Conservation (phyloP, 2,797 vertebrate species). For the Falco concolor region DNA sequence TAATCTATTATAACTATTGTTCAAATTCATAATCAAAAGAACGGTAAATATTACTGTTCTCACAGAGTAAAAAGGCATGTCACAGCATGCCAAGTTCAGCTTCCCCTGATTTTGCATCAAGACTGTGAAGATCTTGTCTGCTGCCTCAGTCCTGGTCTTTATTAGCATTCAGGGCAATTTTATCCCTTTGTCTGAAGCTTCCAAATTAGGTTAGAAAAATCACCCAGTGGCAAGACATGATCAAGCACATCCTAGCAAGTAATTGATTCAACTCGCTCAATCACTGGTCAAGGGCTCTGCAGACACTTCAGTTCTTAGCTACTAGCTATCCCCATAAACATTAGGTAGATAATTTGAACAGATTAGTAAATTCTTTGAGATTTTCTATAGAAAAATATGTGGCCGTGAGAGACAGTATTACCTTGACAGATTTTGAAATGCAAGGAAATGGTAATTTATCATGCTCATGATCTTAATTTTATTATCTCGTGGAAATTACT, state of each 20-base stretch:
- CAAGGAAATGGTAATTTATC: neutral
- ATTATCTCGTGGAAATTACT: neutral
- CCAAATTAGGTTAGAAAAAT: neutral
- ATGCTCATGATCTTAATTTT: neutral
- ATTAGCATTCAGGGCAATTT: neutral
- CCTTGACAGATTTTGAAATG: neutral
- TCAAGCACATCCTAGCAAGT: neutral
- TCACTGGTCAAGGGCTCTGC: neutral
- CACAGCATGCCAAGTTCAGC: neutral
- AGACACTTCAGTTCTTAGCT: neutral
- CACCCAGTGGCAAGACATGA: neutral
- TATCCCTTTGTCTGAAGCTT: neutral
- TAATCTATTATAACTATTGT: neutral
- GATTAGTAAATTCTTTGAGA: neutral
- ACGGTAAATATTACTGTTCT: neutral
- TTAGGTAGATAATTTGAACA: neutral
- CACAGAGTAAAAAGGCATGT: neutral
- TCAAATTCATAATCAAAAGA: neutral
- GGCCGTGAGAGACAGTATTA: neutral
- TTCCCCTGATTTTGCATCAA: neutral
- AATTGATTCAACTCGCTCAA: neutral
- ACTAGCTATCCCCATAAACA: neutral
- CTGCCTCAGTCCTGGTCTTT: neutral
- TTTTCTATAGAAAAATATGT: neutral
- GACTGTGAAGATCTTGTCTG: neutral